These are phyloP conservation scores for Achlya flavicornis DNA, from an alignment of 2,888 invertebrate genomes.

Conservation along the genomic window DNA sequence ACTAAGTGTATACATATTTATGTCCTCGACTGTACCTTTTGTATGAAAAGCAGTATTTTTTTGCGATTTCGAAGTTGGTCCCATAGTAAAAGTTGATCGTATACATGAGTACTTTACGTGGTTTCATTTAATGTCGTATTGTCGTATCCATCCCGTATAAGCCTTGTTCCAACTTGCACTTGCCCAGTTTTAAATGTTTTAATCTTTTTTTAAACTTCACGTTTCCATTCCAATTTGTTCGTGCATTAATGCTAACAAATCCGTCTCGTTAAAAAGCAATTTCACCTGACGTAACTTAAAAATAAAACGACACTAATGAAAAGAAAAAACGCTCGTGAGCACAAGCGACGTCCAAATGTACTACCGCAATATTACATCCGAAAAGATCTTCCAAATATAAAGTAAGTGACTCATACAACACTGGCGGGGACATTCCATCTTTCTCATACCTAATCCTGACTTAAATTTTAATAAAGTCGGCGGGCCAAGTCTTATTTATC, in stretches of 20 bases:
- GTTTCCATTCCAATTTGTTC: no score
- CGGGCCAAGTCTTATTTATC: slow-evolving; percentile 21
- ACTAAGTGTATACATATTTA: no score
- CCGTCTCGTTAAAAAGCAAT: background rate
- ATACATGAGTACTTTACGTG: no score
- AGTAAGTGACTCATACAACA: slow-evolving; percentile 17
- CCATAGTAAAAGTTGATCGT: no score
- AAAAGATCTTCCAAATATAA: slow-evolving; percentile 5
- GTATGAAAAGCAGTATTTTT: no score
- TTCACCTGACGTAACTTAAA: background rate
- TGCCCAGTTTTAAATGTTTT: background rate
- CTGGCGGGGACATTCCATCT: slow-evolving; percentile 14
- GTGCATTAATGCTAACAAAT: background rate
- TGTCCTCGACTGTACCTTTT: no score
- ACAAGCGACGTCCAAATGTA: background rate
- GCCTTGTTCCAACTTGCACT: no score
- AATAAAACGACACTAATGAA: background rate
- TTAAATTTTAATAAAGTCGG: slow-evolving; percentile 25
- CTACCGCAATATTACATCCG: slow-evolving; percentile 5
- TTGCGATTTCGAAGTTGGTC: no score
- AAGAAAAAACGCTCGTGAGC: background rate
- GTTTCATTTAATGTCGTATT: no score
- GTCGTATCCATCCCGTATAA: no score
- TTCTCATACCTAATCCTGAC: slow-evolving; percentile 19
- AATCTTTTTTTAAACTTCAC: no score